Evolutionary conservation across 1,140 invertebrate genomes (phyloP).

Genomic region (Pinna nobilis): DNA sequence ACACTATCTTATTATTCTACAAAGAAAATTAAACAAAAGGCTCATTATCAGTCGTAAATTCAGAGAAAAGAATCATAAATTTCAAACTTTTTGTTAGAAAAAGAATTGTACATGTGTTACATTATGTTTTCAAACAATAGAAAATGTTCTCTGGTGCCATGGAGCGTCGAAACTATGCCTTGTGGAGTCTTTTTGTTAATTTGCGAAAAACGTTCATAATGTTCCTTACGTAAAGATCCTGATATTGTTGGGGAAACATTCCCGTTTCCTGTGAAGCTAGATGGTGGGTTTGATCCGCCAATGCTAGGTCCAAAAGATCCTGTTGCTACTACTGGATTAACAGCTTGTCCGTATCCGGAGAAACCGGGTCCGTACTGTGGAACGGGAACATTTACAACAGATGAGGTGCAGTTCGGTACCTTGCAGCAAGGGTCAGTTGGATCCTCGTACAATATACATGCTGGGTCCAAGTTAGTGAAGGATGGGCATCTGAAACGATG

Average conservation of each 20-base stretch:
- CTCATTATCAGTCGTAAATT: too few relatives aligned
- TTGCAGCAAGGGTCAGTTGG: slow-evolving; percentile 62
- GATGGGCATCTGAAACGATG: slow-evolving; percentile 50
- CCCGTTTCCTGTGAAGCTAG: slow-evolving; percentile 23
- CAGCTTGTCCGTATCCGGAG: slow-evolving; percentile 47
- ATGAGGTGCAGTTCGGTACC: slow-evolving; percentile 53
- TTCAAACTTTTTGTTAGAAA: too few relatives aligned
- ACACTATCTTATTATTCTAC: too few relatives aligned
- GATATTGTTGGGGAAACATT: slow-evolving; percentile 11
- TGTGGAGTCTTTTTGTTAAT: too few relatives aligned
- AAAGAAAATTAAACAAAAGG: too few relatives aligned
- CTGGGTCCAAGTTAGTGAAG: slow-evolving; percentile 53
- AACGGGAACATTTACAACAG: slow-evolving; percentile 28
- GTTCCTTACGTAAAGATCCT: slow-evolving; percentile 29
- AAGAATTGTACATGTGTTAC: too few relatives aligned
- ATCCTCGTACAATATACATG: slow-evolving; percentile 57
- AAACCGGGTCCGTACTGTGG: slow-evolving; percentile 48
- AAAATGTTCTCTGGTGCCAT: too few relatives aligned
- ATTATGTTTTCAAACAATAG: too few relatives aligned
- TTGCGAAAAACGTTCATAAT: too few relatives aligned
- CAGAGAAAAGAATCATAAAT: too few relatives aligned
- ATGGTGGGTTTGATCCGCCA: slow-evolving; percentile 4
- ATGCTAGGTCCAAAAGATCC: slow-evolving; percentile 21
- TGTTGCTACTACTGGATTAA: slow-evolving; percentile 16
- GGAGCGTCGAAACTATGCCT: too few relatives aligned